These are phyloP conservation scores for Phocoena phocoena DNA, from an alignment of 2,113 vertebrate species.

Conservation along the genomic window DNA sequence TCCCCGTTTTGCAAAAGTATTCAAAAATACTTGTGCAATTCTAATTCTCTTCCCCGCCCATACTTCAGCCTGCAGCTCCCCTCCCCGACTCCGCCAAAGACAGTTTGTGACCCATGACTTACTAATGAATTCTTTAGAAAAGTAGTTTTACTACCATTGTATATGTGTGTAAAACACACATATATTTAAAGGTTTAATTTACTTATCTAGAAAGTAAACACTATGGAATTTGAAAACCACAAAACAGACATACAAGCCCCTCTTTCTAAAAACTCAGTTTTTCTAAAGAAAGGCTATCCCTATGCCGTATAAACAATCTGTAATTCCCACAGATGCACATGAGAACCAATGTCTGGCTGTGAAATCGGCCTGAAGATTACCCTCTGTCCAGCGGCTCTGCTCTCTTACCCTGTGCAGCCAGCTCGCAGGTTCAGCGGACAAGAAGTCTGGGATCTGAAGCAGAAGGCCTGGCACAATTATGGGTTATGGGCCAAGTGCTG, in stretches of 20 bases:
- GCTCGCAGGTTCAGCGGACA: neutral
- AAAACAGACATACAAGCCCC: neutral
- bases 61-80: accelerated
- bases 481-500: neutral
- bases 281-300: neutral
- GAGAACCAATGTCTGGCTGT: neutral
- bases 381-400: accelerated
- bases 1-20: neutral
- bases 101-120: neutral
- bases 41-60: too few relatives aligned
- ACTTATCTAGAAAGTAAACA: neutral
- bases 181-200: neutral
- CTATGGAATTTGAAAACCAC: neutral
- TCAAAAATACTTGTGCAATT: accelerated
- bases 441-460: neutral
- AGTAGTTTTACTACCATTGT: neutral
- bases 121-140: neutral
- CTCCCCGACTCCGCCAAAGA: neutral
- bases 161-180: neutral
- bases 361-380: accelerated
- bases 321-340: accelerated
- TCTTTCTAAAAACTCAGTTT: neutral
- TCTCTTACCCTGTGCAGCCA: accelerated
- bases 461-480: neutral
- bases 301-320: accelerated